phyloP scores from a whole-genome alignment of 2,113 vertebrate species.

The Campylorhamphus procurvoides region DNA sequence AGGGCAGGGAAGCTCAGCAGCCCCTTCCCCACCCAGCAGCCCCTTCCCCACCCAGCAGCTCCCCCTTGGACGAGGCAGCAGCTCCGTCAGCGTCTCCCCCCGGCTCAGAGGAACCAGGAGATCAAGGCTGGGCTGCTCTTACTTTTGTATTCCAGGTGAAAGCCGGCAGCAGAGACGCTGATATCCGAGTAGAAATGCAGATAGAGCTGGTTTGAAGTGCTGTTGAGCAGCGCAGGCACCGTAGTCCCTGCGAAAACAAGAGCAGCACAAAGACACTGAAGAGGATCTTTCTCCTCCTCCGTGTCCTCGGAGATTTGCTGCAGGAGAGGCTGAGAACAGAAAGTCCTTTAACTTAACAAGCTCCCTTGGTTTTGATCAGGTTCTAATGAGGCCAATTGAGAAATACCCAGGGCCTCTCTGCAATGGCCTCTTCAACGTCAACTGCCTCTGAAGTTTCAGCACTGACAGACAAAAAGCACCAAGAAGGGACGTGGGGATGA shows the following conservation, averaged over 20 bases:
- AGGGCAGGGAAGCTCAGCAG: neutral
- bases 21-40: neutral
- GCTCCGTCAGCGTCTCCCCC: neutral
- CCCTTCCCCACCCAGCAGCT: neutral
- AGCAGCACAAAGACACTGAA: neutral
- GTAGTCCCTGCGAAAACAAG: slow-evolving; percentile 85
- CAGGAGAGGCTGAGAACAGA: slow-evolving; percentile 18
- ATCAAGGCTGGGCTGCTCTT: slow-evolving; percentile 59
- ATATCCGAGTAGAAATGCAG: slow-evolving; percentile 99
- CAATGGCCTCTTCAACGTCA: neutral
- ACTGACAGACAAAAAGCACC: neutral
- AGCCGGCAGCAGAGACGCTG: slow-evolving; percentile 96
- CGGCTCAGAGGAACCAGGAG: neutral
- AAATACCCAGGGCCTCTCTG: neutral
- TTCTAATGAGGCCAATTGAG: slow-evolving; percentile 37
- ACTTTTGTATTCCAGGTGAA: slow-evolving; percentile 99
- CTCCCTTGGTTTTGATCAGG: slow-evolving; percentile 17
- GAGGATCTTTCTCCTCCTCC: neutral
- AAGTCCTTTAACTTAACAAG: slow-evolving; percentile 22
- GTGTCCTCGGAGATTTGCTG: neutral
- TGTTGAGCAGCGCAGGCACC: slow-evolving; percentile 94
- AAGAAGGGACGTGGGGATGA: neutral
- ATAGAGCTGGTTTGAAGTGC: slow-evolving; percentile 98
- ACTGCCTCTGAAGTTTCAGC: neutral
- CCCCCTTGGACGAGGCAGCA: neutral